Evolutionary conservation across 2,113 vertebrate genomes (phyloP), one percentile per base, ranked within the genome.

Genomic region (Mugil cephalus): DNA sequence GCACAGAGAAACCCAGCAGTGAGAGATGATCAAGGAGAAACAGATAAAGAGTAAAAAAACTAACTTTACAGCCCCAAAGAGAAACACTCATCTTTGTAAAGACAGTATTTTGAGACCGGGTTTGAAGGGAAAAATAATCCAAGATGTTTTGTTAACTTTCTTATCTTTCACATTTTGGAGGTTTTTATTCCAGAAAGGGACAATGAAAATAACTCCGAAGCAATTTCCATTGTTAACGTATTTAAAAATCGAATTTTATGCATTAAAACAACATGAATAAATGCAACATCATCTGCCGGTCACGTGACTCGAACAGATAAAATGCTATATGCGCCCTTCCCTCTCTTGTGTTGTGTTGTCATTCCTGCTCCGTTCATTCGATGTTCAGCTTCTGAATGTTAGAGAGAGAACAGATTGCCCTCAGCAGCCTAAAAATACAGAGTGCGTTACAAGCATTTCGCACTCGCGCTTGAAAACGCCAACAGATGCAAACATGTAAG

Each of bases 311-410:
- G 58, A n/a, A 39, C 14, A 18, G 47, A 52, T 50, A 30, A 13
- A 78, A 58, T 46, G 43, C 35, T 47, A 12, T 46, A 15, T 39
- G 69, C 46, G 43, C 38, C n/a, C 59, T 30, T 59, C 35, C 51
- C 35, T 68, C 19, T 45, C 15, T 4, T 30, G 24, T 5, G 5
- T 46, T 10, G 1, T 34, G 66, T 46, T 55, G 46, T 35, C 48
- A 30, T 47, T 34, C 38, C 34, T 61, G 63, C 68, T 82, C 50
- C 43, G 65, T 85, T 24, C 73, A 91, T 89, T 87, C 86, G 74
- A 83, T 87, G 81, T 78, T 87, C 45, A 91, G 88, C 72, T 80
- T 80, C 87, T 82, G 69, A 87, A 78, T 79, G 84, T 71, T 83
- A 69, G 46, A 80, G 34, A 58, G 64, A 55, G 64, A 87, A 77